phyloP scores from a whole-genome alignment of 2,888 invertebrate species.

The Prenolepis imparis region DNA sequence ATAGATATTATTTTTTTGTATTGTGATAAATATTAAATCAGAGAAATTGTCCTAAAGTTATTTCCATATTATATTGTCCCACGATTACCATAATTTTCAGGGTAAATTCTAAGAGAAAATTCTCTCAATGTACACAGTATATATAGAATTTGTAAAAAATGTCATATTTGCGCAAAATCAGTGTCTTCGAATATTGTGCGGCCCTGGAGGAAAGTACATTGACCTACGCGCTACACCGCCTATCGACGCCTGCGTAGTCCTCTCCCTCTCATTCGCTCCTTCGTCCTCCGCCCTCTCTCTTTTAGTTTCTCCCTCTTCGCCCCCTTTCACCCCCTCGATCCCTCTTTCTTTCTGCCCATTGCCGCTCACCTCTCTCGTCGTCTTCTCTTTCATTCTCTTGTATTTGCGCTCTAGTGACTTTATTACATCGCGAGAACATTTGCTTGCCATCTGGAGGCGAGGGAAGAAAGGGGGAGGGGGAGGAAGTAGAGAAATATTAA shows the following conservation, averaged over 20 bases:
- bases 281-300: slow-evolving; percentile 39
- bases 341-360: slow-evolving; percentile 41
- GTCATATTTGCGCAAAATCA: too few relatives aligned
- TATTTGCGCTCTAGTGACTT: slow-evolving; percentile 70
- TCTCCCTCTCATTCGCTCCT: slow-evolving; percentile 42
- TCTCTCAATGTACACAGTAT: too few relatives aligned
- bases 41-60: too few relatives aligned
- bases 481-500: slow-evolving; percentile 47
- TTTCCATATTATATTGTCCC: too few relatives aligned
- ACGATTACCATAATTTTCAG: too few relatives aligned
- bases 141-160: too few relatives aligned
- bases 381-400: slow-evolving; percentile 55
- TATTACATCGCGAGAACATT: slow-evolving; percentile 64
- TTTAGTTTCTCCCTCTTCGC: slow-evolving; percentile 32
- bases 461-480: background rate
- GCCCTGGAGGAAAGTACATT: slow-evolving; percentile 70
- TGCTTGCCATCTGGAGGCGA: slow-evolving; percentile 38
- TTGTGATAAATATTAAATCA: too few relatives aligned
- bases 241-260: slow-evolving; percentile 75
- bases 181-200: slow-evolving; percentile 47
- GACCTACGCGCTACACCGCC: slow-evolving; percentile 83
- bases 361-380: slow-evolving; percentile 52
- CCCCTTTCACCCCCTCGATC: slow-evolving; percentile 35
- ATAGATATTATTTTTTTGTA: too few relatives aligned
- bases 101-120: too few relatives aligned